These are phyloP conservation scores for Leptinotarsa defecta DNA, from an alignment of 1,140 invertebrate species.

Conservation along the genomic window DNA sequence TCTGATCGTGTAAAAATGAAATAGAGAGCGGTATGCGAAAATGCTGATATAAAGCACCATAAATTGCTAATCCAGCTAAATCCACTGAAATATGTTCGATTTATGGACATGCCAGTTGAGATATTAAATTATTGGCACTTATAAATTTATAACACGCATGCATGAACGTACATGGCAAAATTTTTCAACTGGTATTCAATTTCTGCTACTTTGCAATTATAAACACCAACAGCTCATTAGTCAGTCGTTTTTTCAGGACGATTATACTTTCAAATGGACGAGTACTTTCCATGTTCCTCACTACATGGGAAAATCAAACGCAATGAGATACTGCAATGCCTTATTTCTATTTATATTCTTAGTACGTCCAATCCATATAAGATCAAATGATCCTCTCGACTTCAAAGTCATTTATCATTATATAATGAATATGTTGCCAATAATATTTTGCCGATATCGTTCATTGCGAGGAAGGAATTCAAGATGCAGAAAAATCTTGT, in stretches of 20 bases:
- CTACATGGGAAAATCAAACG: background rate
- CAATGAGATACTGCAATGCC: background rate
- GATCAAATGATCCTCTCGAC: background rate
- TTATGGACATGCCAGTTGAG: background rate
- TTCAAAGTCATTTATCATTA: background rate
- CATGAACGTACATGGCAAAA: background rate
- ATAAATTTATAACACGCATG: background rate
- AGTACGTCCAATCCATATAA: background rate
- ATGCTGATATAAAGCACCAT: background rate
- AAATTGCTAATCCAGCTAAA: constrained; percentile 1
- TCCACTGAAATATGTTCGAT: background rate
- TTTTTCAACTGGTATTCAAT: background rate
- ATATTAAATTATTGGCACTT: background rate
- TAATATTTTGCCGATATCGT: background rate
- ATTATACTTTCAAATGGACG: constrained; percentile 3
- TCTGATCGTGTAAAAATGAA: background rate
- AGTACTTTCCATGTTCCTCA: background rate
- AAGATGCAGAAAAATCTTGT: too few species aligned
- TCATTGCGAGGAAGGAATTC: too few species aligned
- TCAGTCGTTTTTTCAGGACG: constrained; percentile 1
- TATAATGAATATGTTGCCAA: background rate
- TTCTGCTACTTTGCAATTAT: background rate
- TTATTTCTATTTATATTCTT: background rate
- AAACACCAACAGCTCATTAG: background rate
- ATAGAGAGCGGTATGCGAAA: background rate